A percentile compares a stretch with the other conserved stretches of the same genome.
Conservation (phyloP, 1,140 invertebrate genomes). For the Nymphalis io region DNA sequence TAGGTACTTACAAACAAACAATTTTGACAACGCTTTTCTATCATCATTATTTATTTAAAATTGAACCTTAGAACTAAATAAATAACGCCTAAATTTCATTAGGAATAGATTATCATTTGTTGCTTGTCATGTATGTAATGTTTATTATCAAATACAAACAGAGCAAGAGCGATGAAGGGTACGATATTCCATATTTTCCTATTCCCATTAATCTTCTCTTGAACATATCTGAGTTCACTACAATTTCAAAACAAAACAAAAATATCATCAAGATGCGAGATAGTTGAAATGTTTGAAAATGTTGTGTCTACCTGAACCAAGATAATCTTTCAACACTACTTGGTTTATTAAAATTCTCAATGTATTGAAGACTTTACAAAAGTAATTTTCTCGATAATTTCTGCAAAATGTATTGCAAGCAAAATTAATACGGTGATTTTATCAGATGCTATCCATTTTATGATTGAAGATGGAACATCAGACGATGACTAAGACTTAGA, state of each 20-base stretch:
- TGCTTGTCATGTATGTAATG: neutral
- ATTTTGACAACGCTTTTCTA: conserved; percentile 4
- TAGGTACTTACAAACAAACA: neutral
- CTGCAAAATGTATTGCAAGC: neutral
- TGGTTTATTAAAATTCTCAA: neutral
- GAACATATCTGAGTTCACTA: neutral
- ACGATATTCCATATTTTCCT: neutral
- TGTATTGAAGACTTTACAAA: neutral
- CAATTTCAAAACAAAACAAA: neutral
- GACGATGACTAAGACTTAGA: no score
- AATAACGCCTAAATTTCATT: neutral
- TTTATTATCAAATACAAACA: neutral
- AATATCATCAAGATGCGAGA: neutral
- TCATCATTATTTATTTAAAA: neutral
- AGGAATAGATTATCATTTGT: neutral
- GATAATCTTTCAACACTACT: neutral
- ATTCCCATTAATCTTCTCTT: neutral
- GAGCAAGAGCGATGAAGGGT: neutral
- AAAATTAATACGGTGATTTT: no score
- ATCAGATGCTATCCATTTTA: no score
- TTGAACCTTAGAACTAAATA: neutral
- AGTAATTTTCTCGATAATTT: neutral
- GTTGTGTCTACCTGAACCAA: no score
- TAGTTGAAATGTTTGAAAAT: neutral
- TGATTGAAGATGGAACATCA: no score